These are phyloP conservation scores for Magallana angulata DNA, from an alignment of 1,140 invertebrate genomes.

Conservation along the genomic window DNA sequence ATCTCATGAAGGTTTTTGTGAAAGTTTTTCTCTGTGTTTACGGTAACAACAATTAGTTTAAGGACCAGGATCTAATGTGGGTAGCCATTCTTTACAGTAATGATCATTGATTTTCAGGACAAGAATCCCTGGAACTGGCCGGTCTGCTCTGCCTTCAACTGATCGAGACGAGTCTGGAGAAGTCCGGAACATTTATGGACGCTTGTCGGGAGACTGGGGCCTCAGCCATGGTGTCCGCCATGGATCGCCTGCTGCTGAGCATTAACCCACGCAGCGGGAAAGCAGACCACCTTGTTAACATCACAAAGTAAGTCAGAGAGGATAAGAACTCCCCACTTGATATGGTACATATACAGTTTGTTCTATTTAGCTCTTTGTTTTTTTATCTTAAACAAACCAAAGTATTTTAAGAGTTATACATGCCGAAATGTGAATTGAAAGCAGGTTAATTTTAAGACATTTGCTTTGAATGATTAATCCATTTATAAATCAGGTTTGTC, in stretches of 20 bases:
- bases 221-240: constrained; percentile 84
- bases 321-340: too few species aligned
- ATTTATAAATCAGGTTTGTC: constrained; percentile 80
- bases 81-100: too few species aligned
- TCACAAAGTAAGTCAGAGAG: constrained; percentile 84
- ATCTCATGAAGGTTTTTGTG: too few species aligned
- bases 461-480: not conserved
- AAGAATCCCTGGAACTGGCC: constrained; percentile 84
- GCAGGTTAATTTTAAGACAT: not conserved
- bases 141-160: constrained; percentile 86
- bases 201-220: constrained; percentile 80
- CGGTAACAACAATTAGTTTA: too few species aligned
- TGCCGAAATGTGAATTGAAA: too few species aligned
- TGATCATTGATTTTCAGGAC: constrained; percentile 73
- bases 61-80: too few species aligned
- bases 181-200: constrained; percentile 85
- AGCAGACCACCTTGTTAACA: constrained; percentile 89
- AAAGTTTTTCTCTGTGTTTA: too few species aligned
- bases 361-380: too few species aligned
- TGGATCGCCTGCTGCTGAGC: constrained; percentile 90
- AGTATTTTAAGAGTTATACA: too few species aligned
- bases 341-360: too few species aligned
- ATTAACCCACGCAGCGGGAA: constrained; percentile 87
- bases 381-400: too few species aligned
- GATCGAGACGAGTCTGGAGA: constrained; percentile 83